phyloP scores from a whole-genome alignment of 2,888 invertebrate genomes.

The Synanthedon tipuliformis region DNA sequence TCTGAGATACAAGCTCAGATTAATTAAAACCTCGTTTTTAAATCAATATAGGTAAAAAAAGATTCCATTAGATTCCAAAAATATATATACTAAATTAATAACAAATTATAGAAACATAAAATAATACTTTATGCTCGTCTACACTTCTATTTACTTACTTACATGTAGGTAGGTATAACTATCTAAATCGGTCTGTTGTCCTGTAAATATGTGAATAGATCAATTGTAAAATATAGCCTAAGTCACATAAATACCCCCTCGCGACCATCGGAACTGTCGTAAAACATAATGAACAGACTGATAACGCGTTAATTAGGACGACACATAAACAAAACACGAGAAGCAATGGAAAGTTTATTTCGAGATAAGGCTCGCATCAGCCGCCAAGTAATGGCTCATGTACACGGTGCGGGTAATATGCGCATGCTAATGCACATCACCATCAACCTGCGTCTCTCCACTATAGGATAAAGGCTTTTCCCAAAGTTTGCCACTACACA shows the following conservation, averaged over 20 bases:
- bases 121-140: not conserved
- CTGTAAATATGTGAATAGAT: not conserved
- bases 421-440: no score
- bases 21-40: no score
- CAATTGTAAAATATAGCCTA: not conserved
- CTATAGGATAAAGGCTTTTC: no score
- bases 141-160: not conserved
- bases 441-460: no score
- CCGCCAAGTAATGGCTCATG: conserved; percentile 15
- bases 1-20: no score
- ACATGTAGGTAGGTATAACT: no score
- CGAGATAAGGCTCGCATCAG: conserved; percentile 10
- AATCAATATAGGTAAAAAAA: no score
- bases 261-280: not conserved
- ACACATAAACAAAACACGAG: conserved; percentile 8
- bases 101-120: no score
- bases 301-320: conserved; percentile 9
- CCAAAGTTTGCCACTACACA: no score
- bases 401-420: no score
- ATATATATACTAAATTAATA: no score
- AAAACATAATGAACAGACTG: conserved; percentile 5
- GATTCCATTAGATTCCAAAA: no score
- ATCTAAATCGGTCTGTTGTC: not conserved
- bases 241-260: not conserved
- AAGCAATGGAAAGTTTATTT: conserved; percentile 30